Percentiles rank a stretch among this genome's conserved stretches.
Conservation (phyloP, 2,797 vertebrate species). For the Trichosurus vulpecula region DNA sequence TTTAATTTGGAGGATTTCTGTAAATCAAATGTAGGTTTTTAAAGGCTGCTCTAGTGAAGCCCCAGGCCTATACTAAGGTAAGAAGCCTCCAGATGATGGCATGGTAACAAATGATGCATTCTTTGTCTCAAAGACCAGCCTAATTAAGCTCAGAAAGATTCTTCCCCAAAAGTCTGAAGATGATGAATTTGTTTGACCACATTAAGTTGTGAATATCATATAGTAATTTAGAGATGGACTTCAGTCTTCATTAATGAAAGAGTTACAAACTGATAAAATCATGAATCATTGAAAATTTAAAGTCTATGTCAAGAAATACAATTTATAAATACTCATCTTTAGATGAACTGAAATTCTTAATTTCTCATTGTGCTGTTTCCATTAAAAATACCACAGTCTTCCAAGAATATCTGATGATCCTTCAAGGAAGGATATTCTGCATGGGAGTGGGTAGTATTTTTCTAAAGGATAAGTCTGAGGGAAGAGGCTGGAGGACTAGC, state of each 20-base stretch:
- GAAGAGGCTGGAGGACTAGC: background rate
- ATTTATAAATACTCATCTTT: background rate
- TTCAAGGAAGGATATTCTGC: background rate
- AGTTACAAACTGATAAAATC: background rate
- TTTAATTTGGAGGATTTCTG: background rate
- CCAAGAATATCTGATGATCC: background rate
- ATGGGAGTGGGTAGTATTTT: background rate
- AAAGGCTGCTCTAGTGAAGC: background rate
- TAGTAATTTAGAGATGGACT: background rate
- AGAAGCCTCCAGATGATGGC: background rate
- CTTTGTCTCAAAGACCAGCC: background rate
- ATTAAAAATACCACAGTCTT: background rate
- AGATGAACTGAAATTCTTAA: background rate
- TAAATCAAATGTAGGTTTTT: background rate
- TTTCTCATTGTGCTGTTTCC: background rate
- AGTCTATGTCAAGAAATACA: background rate
- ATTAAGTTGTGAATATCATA: background rate
- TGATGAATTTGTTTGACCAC: background rate
- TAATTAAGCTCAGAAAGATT: background rate
- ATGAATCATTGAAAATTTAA: background rate
- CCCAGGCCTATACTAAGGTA: background rate
- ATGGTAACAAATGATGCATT: background rate
- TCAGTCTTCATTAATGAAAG: background rate
- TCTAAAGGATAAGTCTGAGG: background rate
- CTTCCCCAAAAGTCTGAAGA: background rate